A percentile compares a stretch with the other conserved stretches of the same genome.
phyloP scores from a whole-genome alignment of 1,140 invertebrate species.

The Atta texana region DNA sequence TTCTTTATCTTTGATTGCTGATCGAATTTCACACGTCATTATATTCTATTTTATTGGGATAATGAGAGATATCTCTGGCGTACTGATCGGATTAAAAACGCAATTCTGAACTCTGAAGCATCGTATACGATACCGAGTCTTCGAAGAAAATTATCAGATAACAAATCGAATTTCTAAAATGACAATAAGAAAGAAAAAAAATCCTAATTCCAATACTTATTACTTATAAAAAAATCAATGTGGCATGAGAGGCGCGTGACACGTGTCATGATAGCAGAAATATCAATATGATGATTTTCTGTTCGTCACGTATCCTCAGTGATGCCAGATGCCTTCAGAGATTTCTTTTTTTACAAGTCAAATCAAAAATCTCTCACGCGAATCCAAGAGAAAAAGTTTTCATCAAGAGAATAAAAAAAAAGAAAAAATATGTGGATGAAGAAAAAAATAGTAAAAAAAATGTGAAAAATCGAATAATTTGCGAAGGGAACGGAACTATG shows the following conservation, averaged over 20 bases:
- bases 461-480: no score
- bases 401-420: background rate
- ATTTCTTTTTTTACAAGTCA: constrained; percentile 36
- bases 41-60: background rate
- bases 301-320: constrained; percentile 53
- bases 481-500: constrained; percentile 1
- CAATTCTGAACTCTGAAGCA: background rate
- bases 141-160: constrained; percentile 11
- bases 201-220: background rate
- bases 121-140: background rate
- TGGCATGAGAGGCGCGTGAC: constrained; percentile 42
- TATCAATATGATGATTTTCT: constrained; percentile 12
- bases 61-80: background rate
- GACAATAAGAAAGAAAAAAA: no score
- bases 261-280: background rate
- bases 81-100: background rate
- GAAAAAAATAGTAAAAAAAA: background rate
- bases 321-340: constrained; percentile 58
- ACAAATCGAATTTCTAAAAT: background rate
- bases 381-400: constrained; percentile 8
- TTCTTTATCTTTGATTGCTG: constrained; percentile 19
- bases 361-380: constrained; percentile 39
- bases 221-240: background rate
- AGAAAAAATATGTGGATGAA: background rate
- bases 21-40: constrained; percentile 1